Conservation (phyloP, 2,888 invertebrate species). For the Lasioglossum leucozonium region DNA sequence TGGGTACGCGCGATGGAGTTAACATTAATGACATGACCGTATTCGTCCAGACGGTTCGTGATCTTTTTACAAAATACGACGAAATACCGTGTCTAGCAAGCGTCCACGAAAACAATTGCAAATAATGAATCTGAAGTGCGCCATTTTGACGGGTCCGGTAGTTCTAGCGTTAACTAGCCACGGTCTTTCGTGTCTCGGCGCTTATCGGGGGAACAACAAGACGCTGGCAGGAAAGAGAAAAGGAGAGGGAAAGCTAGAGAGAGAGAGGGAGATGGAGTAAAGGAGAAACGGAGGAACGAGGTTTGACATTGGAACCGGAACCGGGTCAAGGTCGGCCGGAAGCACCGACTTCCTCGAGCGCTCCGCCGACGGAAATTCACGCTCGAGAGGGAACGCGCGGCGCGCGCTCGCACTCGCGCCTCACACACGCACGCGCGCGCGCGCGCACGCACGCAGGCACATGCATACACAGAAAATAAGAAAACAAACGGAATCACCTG, state of each 20-base stretch:
- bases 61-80: too few species aligned
- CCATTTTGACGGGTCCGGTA: background rate
- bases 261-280: background rate
- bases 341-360: slow-evolving; percentile 9
- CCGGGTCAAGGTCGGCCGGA: slow-evolving; percentile 58
- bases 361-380: slow-evolving; percentile 35
- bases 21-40: background rate
- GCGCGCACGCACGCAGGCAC: background rate
- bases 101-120: too few species aligned
- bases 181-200: background rate
- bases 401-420: background rate
- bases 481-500: slow-evolving; percentile 16
- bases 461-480: slow-evolving; percentile 17
- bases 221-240: background rate
- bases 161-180: background rate
- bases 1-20: slow-evolving; percentile 24
- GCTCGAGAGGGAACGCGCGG: slow-evolving; percentile 15
- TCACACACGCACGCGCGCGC: background rate
- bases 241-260: background rate
- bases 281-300: background rate
- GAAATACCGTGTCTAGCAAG: background rate
- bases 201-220: background rate
- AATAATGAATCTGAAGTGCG: background rate
- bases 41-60: background rate
- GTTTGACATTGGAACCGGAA: slow-evolving; percentile 52